phyloP scores from a whole-genome alignment of 2,797 vertebrate genomes.

The Coilia nasus region DNA sequence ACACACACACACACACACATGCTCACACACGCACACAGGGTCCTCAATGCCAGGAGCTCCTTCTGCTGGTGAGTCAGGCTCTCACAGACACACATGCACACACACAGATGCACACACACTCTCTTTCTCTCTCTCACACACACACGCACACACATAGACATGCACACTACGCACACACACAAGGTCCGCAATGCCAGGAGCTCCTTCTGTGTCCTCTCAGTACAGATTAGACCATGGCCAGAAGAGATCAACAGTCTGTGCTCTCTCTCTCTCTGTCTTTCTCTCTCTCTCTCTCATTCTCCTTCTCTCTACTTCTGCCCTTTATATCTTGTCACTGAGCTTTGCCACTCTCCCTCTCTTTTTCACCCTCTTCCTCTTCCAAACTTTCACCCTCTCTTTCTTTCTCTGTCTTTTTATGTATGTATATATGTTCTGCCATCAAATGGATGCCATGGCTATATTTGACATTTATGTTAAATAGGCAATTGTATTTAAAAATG shows the following conservation, averaged over 20 bases:
- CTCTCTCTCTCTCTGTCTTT: not conserved
- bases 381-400: not conserved
- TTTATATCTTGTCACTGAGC: not conserved
- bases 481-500: no score
- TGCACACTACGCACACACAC: not conserved
- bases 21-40: not conserved
- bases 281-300: not conserved
- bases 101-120: no score
- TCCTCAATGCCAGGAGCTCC: not conserved
- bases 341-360: not conserved
- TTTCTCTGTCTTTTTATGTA: not conserved
- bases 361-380: not conserved
- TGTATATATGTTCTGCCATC: no score
- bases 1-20: constrained; percentile 20
- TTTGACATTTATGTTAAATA: no score
- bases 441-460: no score
- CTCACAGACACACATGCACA: no score
- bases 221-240: constrained; percentile 3
- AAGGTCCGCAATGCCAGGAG: not conserved
- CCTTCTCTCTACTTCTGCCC: no score
- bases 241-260: not conserved
- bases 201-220: constrained; percentile 21
- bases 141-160: no score
- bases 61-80: no score
- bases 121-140: no score